A percentile compares a stretch with the other conserved stretches of the same genome.
These are phyloP conservation scores for Seriola aureovittata DNA, from an alignment of 2,113 vertebrate genomes.

Conservation along the genomic window DNA sequence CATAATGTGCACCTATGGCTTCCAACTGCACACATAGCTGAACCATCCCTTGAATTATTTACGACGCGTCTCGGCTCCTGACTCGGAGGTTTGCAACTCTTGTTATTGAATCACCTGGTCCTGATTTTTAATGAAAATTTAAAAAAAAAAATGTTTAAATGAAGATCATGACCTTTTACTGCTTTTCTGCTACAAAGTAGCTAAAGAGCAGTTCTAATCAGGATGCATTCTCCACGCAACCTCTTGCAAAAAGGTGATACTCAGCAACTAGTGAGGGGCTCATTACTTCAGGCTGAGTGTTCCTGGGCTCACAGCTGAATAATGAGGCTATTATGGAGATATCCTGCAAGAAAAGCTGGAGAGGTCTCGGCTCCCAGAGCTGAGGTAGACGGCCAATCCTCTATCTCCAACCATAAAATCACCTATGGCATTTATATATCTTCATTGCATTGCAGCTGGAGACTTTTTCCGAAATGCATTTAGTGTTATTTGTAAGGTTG, in stretches of 20 bases:
- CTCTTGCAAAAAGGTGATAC: conserved; percentile 72
- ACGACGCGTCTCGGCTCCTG: neutral
- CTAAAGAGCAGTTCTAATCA: conserved; percentile 67
- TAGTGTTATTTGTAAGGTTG: conserved; percentile 42
- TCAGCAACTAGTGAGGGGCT: conserved; percentile 80
- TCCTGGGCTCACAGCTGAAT: conserved; percentile 78
- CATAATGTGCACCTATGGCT: neutral
- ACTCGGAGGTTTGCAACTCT: neutral
- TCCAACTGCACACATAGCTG: neutral
- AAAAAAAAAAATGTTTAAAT: neutral
- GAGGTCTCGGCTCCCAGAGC: conserved; percentile 69
- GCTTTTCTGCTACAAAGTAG: conserved; percentile 45
- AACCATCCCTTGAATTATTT: conserved; percentile 55
- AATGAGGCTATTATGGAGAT: conserved; percentile 86
- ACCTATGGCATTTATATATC: conserved; percentile 39
- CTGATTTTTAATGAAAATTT: conserved; percentile 6
- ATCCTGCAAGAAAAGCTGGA: conserved; percentile 70
- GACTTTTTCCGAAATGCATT: conserved; percentile 41
- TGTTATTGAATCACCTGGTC: conserved; percentile 15
- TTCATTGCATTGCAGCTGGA: conserved; percentile 11
- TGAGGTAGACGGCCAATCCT: conserved; percentile 51
- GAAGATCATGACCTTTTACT: conserved; percentile 49
- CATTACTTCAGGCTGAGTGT: conserved; percentile 80
- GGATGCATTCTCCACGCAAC: conserved; percentile 70
- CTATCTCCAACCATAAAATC: conserved; percentile 63